Evolutionary conservation across 2,888 invertebrate species (phyloP), one percentile per base, ranked within the genome.

Genomic region (Agonopterix alstromeriana): DNA sequence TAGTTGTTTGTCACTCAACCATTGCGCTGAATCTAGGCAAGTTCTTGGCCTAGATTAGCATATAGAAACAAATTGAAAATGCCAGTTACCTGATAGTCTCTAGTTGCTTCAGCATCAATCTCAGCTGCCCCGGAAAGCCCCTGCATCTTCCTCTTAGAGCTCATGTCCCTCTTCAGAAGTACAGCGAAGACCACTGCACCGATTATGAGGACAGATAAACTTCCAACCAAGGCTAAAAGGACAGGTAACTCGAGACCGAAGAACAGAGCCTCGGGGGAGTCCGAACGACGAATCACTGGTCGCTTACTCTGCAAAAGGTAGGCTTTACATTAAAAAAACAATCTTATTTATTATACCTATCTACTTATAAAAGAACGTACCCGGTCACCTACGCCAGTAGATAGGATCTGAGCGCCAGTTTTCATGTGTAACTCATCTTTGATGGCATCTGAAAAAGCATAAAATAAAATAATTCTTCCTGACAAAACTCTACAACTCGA

Each of bases 21-120:
- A 17, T 17, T 17, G 17, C 17, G 4, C 2, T 17, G 17, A 17
- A 17, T 3, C 17, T 17, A 17, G 2, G 14, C 14, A 17, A 17
- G 17, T 17, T 17, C 4, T 17, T 17, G 17, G 3, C 3, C 17
- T 17, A 17, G 4, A 17, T 17, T 17, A 17, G 17, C 17, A 17
- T 3, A 17, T 14, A 14, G 14, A 14, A 14, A 14, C 14, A 17
- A 17, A 17, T 17, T 5, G 1, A 5, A 27, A 27, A 27, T 5
- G 0, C 27, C 27, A 27, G 27, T 27, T 45, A 93, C 94, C 90
- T 98, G 97, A 78, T 98, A 98, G 68, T 98, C 97, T 68, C 96
- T 95, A 55, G 95, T 97, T 14, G 97, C 95, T 77, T 96, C 94
- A 8, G 95, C 93, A 60, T 97, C 97, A n/a, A 90, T 86, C 40